Percentiles rank a stretch among this genome's conserved stretches.
Evolutionary conservation across 2,113 vertebrate genomes (phyloP).

Genomic region (Varanus komodoensis): DNA sequence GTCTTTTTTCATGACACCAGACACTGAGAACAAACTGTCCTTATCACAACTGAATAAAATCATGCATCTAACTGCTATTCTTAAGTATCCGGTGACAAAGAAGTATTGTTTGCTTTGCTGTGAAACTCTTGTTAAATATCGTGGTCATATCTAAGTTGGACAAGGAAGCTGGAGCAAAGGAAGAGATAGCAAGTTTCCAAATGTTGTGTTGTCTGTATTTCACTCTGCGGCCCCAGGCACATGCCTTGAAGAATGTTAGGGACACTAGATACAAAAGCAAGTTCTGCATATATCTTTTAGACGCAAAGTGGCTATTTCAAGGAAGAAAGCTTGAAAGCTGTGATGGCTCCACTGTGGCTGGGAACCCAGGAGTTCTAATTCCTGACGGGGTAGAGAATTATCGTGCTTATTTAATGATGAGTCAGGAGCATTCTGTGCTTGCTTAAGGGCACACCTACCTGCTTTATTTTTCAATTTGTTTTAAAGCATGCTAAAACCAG

Average conservation of each 20-base stretch:
- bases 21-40: conserved; percentile 52
- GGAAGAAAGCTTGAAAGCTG: conserved; percentile 7
- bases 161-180: conserved; percentile 26
- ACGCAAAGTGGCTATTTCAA: conserved; percentile 6
- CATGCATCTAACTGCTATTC: conserved; percentile 47
- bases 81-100: conserved; percentile 59
- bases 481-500: not conserved
- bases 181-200: conserved; percentile 22
- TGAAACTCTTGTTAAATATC: conserved; percentile 53
- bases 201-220: conserved; percentile 32
- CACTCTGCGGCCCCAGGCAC: conserved; percentile 32
- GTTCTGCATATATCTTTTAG: not conserved
- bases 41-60: conserved; percentile 37
- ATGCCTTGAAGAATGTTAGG: conserved; percentile 24
- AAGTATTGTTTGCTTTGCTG: conserved; percentile 60
- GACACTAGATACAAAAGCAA: not conserved
- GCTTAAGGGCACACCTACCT: not conserved
- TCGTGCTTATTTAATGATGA: not conserved
- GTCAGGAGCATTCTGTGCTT: not conserved
- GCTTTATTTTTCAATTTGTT: not conserved
- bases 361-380: not conserved
- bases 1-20: conserved; percentile 43
- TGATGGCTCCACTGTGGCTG: conserved; percentile 10
- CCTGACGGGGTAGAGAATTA: not conserved
- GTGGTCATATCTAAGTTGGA: conserved; percentile 40